These are phyloP conservation scores for Heteropelma amictum DNA, from an alignment of 2,888 invertebrate genomes.

Conservation along the genomic window DNA sequence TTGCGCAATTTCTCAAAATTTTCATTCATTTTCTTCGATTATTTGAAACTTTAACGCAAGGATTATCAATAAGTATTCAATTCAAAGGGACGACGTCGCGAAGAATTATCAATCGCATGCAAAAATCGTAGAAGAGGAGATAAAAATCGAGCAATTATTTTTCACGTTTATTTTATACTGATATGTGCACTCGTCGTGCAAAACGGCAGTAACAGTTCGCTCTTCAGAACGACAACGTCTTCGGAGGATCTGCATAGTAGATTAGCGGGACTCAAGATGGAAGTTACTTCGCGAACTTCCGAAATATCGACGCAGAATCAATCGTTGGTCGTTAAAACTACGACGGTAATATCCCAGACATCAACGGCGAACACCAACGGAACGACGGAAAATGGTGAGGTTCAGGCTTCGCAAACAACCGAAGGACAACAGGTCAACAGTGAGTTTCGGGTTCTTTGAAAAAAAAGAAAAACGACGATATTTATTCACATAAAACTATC, in stretches of 20 bases:
- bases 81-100: too few species aligned
- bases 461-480: constrained; percentile 4
- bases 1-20: background rate
- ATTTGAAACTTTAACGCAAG: too few species aligned
- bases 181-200: too few species aligned
- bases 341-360: constrained; percentile 74
- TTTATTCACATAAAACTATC: background rate
- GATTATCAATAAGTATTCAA: too few species aligned
- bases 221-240: constrained; percentile 76
- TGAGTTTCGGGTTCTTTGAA: constrained; percentile 64
- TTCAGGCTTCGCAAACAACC: constrained; percentile 72
- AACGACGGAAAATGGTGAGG: constrained; percentile 73
- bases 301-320: constrained; percentile 76
- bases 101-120: too few species aligned
- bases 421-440: constrained; percentile 75
- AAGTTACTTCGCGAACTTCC: constrained; percentile 75
- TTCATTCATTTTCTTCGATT: background rate
- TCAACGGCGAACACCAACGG: constrained; percentile 69
- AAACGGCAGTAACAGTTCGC: constrained; percentile 76
- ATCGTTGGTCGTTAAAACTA: constrained; percentile 73
- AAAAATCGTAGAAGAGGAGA: too few species aligned
- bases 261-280: constrained; percentile 76
- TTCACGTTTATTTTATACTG: background rate
- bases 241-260: constrained; percentile 75
- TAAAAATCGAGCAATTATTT: too few species aligned